These are phyloP conservation scores for Pantherophis guttatus DNA, from an alignment of 2,113 vertebrate species.

Conservation along the genomic window DNA sequence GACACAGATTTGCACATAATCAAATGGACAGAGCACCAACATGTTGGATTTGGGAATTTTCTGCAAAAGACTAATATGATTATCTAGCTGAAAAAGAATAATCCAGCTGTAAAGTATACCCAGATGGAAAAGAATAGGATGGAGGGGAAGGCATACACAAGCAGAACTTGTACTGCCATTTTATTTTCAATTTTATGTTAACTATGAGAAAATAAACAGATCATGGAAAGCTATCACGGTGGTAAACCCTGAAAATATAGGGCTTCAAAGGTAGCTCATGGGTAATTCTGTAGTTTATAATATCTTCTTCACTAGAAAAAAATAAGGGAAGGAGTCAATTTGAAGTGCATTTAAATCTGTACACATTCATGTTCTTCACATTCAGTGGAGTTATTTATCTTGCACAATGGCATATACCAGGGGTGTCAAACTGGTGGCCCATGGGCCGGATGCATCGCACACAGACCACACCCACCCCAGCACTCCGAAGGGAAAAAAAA, in stretches of 20 bases:
- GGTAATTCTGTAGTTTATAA: neutral
- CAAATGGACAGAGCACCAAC: neutral
- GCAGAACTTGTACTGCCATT: neutral
- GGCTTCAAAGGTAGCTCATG: neutral
- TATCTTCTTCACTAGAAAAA: neutral
- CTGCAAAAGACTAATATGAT: neutral
- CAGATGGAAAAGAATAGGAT: neutral
- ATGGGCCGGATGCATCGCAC: too few species aligned
- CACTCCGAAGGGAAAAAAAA: too few species aligned
- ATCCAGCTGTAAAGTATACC: neutral
- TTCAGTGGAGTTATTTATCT: neutral
- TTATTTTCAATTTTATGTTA: neutral
- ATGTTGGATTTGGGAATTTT: neutral
- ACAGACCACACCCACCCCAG: too few species aligned
- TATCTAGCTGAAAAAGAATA: neutral
- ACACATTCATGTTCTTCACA: neutral
- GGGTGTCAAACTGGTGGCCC: too few species aligned
- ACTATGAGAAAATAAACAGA: neutral
- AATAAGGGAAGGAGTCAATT: neutral
- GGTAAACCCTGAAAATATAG: neutral
- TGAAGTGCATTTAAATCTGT: neutral
- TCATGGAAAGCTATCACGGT: too few species aligned
- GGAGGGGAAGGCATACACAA: neutral
- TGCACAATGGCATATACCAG: neutral
- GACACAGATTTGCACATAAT: neutral